Conservation (phyloP, 2,797 vertebrate species). For the Trematomus bernacchii region DNA sequence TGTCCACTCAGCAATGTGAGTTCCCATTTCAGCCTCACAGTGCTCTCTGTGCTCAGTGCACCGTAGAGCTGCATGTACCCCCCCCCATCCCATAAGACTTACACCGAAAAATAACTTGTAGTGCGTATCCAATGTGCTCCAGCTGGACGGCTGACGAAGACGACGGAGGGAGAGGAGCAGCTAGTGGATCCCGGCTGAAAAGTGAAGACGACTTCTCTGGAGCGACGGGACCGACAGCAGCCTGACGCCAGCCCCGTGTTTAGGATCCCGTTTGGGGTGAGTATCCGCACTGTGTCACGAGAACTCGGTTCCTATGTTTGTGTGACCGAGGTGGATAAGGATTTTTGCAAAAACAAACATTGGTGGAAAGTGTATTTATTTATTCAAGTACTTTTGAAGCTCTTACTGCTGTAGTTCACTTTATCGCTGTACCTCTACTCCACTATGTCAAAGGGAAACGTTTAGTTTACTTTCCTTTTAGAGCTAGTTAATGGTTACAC, state of each 20-base stretch:
- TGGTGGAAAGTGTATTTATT: background rate
- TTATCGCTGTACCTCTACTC: background rate
- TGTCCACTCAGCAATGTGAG: slow-evolving; percentile 40
- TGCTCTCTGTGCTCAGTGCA: background rate
- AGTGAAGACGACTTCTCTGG: background rate
- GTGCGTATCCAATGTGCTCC: background rate
- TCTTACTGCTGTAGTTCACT: background rate
- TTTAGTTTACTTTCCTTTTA: background rate
- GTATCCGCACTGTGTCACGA: background rate
- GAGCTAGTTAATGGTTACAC: background rate
- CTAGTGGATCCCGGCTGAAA: background rate
- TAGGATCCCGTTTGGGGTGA: slow-evolving; percentile 36
- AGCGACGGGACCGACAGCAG: background rate
- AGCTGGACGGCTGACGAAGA: background rate
- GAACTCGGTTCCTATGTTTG: background rate
- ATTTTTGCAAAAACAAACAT: background rate
- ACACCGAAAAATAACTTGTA: background rate
- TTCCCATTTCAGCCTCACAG: slow-evolving; percentile 34
- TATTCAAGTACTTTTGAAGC: background rate
- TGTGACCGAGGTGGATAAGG: background rate
- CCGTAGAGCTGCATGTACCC: slow-evolving; percentile 10
- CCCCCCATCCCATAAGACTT: background rate
- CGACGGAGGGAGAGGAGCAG: background rate
- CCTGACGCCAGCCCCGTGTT: background rate
- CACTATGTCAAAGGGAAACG: background rate